Evolutionary conservation across 2,888 invertebrate genomes (phyloP), one percentile per base, ranked within the genome.

Genomic region (Elysia crispata): DNA sequence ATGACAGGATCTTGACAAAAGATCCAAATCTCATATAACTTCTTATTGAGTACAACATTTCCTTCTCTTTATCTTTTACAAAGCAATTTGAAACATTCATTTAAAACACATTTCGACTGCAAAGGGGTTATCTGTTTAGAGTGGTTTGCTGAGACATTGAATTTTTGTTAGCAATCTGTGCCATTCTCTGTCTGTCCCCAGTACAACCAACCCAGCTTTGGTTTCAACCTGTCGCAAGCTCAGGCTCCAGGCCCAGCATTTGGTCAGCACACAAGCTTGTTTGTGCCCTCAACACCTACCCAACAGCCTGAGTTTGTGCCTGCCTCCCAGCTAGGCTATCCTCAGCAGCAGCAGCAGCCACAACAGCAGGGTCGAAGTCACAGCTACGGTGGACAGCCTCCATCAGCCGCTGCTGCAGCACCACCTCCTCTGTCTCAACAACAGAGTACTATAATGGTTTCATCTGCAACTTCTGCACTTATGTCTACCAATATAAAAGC

Each of bases 401-500:
- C 79, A 5, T 76, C 81, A 15, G 80, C 79, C 15, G 76, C 80
- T 0, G 78, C 82, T 15, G 80, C 79, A 18, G 70, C 81, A 15
- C 75, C 77, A 6, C 73, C 78, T 13, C 82, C 77, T 54, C 83
- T 83, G 20, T 82, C 83, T 74, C 82, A 82, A 8, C n/a, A n/a
- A n/a, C 83, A 81, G 50, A 96, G 95, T 91, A 96, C 97, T 25
- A 96, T 97, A 86, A 94, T 97, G 87, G 92, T 92, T 76, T 97
- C 97, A 86, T 96, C 96, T 60, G 96, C 96, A 83, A 95, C 96
- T 79, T 96, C 96, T 81, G 97, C 96, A 92, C 94, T 97, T 86
- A 97, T 97, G 96, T 96, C 97, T 6, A 95, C 96, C 57, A 95
- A 95, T 82, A 96, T 96, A 76, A 97, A 97, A 89, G 90, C 88